phyloP scores from a whole-genome alignment of 2,797 vertebrate genomes.

The Esox lucius region DNA sequence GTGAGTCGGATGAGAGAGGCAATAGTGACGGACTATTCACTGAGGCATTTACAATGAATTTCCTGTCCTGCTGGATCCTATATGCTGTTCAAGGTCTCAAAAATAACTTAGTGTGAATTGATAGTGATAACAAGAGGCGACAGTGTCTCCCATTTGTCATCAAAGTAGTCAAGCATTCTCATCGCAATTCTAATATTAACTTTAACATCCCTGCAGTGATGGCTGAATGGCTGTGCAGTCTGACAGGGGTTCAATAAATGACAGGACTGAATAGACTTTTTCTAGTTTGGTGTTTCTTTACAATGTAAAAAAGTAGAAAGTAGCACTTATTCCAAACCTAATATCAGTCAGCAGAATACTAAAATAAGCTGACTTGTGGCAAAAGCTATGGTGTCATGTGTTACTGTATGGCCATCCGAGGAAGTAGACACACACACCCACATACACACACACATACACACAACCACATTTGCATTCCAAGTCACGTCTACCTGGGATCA shows the following conservation, averaged over 20 bases:
- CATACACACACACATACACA: constrained; percentile 5
- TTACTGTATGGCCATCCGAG: no score
- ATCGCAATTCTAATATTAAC: constrained; percentile 32
- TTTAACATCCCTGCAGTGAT: neutral
- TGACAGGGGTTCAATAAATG: no score
- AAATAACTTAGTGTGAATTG: constrained; percentile 39
- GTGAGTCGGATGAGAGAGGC: constrained; percentile 6
- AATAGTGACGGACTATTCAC: constrained; percentile 14
- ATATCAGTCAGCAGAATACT: no score
- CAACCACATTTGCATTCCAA: neutral
- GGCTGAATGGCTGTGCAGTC: neutral
- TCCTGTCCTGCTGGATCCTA: constrained; percentile 34
- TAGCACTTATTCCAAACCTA: no score
- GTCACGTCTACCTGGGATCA: constrained; percentile 26
- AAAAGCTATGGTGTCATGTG: no score
- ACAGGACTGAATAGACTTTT: no score
- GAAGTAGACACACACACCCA: neutral
- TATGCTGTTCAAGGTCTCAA: constrained; percentile 40
- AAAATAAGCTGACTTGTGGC: no score
- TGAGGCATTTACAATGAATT: constrained; percentile 32
- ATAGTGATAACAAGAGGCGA: constrained; percentile 35
- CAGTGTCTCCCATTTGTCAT: constrained; percentile 33
- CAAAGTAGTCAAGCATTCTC: constrained; percentile 28
- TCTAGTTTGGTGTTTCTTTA: no score
- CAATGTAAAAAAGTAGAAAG: no score